Evolutionary conservation across 2,888 invertebrate genomes (phyloP), one percentile per base, ranked within the genome.

Genomic region (Calephelis perditalis): DNA sequence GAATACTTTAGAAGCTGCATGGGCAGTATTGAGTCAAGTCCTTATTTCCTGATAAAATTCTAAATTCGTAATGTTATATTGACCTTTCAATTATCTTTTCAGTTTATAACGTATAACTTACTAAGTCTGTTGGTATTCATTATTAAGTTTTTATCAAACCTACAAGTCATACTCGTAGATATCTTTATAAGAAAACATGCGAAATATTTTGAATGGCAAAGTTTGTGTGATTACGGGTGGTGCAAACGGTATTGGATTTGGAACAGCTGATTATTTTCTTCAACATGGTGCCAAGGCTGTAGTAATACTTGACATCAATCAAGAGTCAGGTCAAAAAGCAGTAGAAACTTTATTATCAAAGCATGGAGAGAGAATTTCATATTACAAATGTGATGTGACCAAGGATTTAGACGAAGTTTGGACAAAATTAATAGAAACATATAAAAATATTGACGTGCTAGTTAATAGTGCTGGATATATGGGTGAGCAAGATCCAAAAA

Each of bases 391-490:
- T 57, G 89, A 92, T 61, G 90, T 92, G 83, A 0, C 85, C 0
- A 83, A 63, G 9, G 84, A 92, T 65, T 68, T 92, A 56, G 83
- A 86, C 73, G 61, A 56, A 0, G 79, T 86, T 5, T 86, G 79
- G 40, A 79, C 81, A 49, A 73, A 75, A 66, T 67, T 81, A 3
- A 65, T 77, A 4, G 68, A 72, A 9, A 67, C 65, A 0, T 86
- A 83, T 69, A 84, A 84, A 64, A 70, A 71, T 59, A 70, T 92
- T 3, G 87, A 91, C 64, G 73, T 90, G 5, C 69, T 91, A 7
- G 72, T 91, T 2, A 91, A 91, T 64, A 91, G 85, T 57, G 90
- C 89, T 47, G 90, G 87, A 11, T 75, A 91, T 46, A 59, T 77
- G 0, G 68, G 78, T 49, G 81, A 81, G 0, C 56, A 63, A 6